Base-by-base conservation (phyloP, 2,888 invertebrate genomes). In the Capitulum mitella region DNA sequence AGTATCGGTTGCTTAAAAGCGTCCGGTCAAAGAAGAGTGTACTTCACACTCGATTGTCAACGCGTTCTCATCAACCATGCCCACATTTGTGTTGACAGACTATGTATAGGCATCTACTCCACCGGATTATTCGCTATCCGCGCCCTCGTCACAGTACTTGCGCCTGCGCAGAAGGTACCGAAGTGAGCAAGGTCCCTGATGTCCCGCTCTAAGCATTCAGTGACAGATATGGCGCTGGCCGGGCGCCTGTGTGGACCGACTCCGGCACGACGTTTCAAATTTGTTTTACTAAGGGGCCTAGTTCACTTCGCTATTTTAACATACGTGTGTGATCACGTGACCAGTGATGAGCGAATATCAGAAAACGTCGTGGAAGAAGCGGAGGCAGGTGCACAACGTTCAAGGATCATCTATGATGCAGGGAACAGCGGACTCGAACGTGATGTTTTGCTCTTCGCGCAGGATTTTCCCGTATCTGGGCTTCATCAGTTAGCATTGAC, bases 181-280 rank as follows among this genome's bases (percentile, higher is more conserved):
- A n/a, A n/a, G n/a, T n/a, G n/a, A n/a, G n/a, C n/a, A n/a, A n/a
- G n/a, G n/a, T n/a, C n/a, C n/a, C n/a, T n/a, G n/a, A n/a, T n/a
- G n/a, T 26, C 29, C 61, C 10, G 61, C 61, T 29, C 29, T 14
- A 29, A 32, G 32, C 29, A 14, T 32, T 61, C 61, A 61, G 61
- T 61, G 61, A 61, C 61, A 61, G 61, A 32, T 61, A 61, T 61
- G 61, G 61, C 61, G 61, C 61, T 61, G 61, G 14, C 32, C 14
- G 61, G 29, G 10, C 29, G 32, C 32, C 29, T 10, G 61, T 12
- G 29, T 32, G 16, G 61, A 12, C 16, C 29, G 26, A 54, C 26
- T 29, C 3, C 29, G 2, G 8, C 26, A 61, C 29, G 29, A 6
- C 10, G 0, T 10, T 32, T 29, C 32, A 12, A 14, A 12, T 14